Percentiles rank a stretch among this genome's conserved stretches.
phyloP scores from a whole-genome alignment of 53 echinoderm and acorn worm species.

The Mesocentrotus franciscanus region DNA sequence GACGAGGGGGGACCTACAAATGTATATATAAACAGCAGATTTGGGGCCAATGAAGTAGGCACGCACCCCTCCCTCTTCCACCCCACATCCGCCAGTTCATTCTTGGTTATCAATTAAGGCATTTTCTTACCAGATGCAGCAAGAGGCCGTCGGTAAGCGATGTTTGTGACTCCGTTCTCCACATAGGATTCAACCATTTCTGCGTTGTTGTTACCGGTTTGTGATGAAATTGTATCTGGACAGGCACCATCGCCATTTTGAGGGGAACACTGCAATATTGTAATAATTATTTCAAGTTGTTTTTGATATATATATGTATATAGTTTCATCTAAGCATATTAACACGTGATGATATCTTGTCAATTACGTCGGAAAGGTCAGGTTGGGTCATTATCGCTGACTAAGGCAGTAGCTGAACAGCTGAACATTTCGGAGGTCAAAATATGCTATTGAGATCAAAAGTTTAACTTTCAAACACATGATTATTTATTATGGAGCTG shows the following conservation, averaged over 20 bases:
- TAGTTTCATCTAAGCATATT: no score
- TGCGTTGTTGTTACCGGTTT: conserved; percentile 57
- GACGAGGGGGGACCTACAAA: no score
- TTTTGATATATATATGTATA: not conserved
- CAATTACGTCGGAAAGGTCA: no score
- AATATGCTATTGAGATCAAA: no score
- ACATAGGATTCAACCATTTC: conserved; percentile 46
- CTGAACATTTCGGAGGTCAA: no score
- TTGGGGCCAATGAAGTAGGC: no score
- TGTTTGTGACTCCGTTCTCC: conserved; percentile 75
- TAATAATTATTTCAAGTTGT: not conserved
- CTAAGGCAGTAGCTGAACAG: no score
- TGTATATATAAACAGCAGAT: not conserved
- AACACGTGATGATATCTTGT: no score
- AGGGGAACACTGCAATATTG: conserved; percentile 70
- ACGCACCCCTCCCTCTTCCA: not conserved
- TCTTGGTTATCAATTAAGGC: not conserved
- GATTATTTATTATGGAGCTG: not conserved
- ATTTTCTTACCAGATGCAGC: conserved; percentile 72
- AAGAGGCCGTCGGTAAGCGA: conserved; percentile 75
- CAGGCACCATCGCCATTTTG: conserved; percentile 84
- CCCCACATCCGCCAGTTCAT: not conserved
- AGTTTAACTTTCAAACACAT: not conserved
- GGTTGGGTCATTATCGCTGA: no score
- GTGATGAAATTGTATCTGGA: conserved; percentile 69